Evolutionary conservation across 2,888 invertebrate species (phyloP), one percentile per base, ranked within the genome.

Genomic region (Carterocephalus palaemon): DNA sequence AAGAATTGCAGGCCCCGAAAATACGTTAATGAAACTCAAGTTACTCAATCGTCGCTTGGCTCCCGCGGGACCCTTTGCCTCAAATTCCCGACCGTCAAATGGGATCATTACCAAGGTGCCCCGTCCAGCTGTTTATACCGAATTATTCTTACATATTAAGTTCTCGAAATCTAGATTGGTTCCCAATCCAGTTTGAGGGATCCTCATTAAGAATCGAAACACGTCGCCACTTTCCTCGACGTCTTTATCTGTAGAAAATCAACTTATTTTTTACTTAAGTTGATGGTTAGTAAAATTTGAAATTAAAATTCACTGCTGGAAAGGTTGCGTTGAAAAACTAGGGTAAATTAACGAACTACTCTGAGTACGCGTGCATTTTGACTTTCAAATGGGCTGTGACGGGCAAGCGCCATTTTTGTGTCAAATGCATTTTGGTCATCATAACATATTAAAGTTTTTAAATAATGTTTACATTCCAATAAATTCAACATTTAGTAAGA

Each of bases 231-330:
- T 34, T 31, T 51, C 52, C 55, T 51, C 52, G 58, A 57, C 57
- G 46, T 49, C 57, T 59, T 58, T 57, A 58, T 58, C 57, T 46
- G 48, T 54, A 54, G 49, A 54, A 54, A 51, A 56, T 52, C 53
- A 51, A 50, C 48, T 47, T 36, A 32, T 15, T 55, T 55, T 55
- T 57, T 58, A 47, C n/a, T 48, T 45, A 31, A 24, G 23, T 6
- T 28, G 12, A 24, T 52, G 34, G 39, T 53, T 53, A 48, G 52
- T 56, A 54, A 51, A 51, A 57, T 59, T 55, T 58, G 39, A 54
- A 58, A 59, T 59, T 57, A 47, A 56, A 52, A 55, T 43, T 36
- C 43, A 43, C 43, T 29, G 12, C 43, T 31, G 29, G 22, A 43
- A 43, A 36, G 29, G 45, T 31, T 23, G 36, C 37, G 37, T 45